phyloP scores from a whole-genome alignment of 2,888 invertebrate genomes.

The Gasteruption jaculator region DNA sequence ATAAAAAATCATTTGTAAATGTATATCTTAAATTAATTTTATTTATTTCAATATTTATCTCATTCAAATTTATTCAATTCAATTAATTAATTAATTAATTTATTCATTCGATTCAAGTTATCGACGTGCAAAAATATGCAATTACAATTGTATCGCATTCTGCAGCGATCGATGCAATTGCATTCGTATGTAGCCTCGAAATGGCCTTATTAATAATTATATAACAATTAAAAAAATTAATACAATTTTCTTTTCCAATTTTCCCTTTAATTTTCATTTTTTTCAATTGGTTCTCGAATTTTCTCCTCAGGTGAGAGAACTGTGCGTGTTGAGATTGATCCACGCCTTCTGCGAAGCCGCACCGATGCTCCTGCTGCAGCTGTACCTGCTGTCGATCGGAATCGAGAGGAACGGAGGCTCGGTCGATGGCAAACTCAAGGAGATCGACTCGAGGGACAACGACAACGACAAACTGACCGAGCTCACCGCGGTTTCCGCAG shows the following conservation, averaged over 20 bases:
- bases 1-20: constrained; percentile 6
- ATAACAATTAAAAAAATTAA: no score
- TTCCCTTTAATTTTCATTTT: constrained; percentile 1
- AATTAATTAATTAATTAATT: constrained; percentile 5
- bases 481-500: constrained; percentile 75
- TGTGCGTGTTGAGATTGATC: constrained; percentile 73
- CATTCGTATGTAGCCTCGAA: no score
- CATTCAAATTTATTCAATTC: constrained; percentile 1
- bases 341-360: constrained; percentile 87
- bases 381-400: constrained; percentile 64
- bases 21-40: not conserved
- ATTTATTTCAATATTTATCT: not conserved
- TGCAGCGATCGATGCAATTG: no score
- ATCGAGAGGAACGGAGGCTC: constrained; percentile 23
- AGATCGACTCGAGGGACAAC: constrained; percentile 37
- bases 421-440: constrained; percentile 23
- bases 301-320: constrained; percentile 56
- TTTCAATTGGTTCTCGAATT: no score
- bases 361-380: constrained; percentile 79
- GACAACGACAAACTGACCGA: constrained; percentile 61
- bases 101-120: no score
- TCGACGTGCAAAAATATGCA: not conserved
- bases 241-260: not conserved
- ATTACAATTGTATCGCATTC: no score
- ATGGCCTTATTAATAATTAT: no score